Conservation (phyloP, 2,113 vertebrate genomes). For the Albula goreensis region DNA sequence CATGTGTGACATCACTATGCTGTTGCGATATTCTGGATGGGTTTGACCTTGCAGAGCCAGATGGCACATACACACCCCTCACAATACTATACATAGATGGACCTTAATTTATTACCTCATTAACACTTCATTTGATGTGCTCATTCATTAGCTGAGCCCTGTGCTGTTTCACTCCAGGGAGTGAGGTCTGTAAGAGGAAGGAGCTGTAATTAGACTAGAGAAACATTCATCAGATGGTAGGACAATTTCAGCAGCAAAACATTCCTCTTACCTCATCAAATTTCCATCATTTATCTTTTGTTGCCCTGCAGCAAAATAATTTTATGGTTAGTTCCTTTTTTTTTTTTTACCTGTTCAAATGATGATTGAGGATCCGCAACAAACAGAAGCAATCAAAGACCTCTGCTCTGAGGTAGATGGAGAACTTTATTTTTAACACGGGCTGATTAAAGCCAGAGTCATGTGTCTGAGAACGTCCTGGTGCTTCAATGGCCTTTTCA, state of each 20-base stretch:
- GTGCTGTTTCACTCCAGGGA: no score
- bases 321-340: neutral
- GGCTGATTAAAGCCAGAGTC: neutral
- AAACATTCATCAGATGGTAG: slow-evolving; percentile 11
- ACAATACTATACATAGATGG: no score
- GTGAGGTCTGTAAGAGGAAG: neutral
- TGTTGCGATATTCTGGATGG: neutral
- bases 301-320: neutral
- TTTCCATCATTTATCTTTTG: slow-evolving; percentile 36
- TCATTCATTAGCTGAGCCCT: no score
- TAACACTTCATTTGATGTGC: no score
- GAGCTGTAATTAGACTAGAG: neutral
- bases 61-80: no score
- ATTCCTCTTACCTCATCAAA: neutral
- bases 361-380: neutral
- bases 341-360: neutral
- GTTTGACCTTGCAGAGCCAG: no score
- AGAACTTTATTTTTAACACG: no score
- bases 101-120: no score
- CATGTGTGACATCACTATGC: neutral
- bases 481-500: no score
- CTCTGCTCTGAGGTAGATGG: no score
- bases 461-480: neutral
- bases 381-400: no score
- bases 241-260: slow-evolving; percentile 16